phyloP scores from a whole-genome alignment of 2,113 vertebrate species.

The Apeltes quadracus region DNA sequence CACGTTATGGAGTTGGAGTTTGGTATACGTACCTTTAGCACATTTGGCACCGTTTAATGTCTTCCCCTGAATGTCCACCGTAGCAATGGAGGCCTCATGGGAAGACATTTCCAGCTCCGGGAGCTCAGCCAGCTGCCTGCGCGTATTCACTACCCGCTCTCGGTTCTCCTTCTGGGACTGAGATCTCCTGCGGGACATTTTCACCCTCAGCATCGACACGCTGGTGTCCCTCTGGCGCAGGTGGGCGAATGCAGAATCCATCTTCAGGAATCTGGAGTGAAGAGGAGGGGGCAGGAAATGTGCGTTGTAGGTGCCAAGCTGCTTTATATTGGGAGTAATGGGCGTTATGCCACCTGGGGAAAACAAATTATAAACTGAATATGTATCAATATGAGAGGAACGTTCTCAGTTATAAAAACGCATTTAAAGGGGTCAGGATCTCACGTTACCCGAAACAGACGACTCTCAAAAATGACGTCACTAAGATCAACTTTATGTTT shows the following conservation, averaged over 20 bases:
- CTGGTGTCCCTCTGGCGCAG: conserved; percentile 86
- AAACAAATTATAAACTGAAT: not conserved
- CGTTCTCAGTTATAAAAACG: not conserved
- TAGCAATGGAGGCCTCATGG: conserved; percentile 52
- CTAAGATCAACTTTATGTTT: too few relatives aligned
- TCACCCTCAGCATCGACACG: conserved; percentile 85
- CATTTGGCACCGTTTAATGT: conserved; percentile 19
- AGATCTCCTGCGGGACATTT: conserved; percentile 86
- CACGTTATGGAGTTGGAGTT: not conserved
- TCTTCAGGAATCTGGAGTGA: conserved; percentile 46
- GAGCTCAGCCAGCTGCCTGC: conserved; percentile 81
- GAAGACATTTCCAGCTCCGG: conserved; percentile 68
- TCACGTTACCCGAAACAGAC: not conserved
- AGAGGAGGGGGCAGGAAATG: not conserved
- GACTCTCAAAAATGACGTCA: not conserved
- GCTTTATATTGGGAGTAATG: not conserved
- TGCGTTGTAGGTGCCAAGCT: not conserved
- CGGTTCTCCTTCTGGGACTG: conserved; percentile 89
- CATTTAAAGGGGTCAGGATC: not conserved
- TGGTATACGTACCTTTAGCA: conserved; percentile 54
- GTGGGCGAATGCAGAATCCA: conserved; percentile 81
- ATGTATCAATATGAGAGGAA: not conserved
- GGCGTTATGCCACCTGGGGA: not conserved
- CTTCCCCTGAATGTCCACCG: conserved; percentile 50
- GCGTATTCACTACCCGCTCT: conserved; percentile 82